These are phyloP conservation scores for Dermatophagoides farinae DNA, from an alignment of 1,140 invertebrate genomes.

Conservation along the genomic window DNA sequence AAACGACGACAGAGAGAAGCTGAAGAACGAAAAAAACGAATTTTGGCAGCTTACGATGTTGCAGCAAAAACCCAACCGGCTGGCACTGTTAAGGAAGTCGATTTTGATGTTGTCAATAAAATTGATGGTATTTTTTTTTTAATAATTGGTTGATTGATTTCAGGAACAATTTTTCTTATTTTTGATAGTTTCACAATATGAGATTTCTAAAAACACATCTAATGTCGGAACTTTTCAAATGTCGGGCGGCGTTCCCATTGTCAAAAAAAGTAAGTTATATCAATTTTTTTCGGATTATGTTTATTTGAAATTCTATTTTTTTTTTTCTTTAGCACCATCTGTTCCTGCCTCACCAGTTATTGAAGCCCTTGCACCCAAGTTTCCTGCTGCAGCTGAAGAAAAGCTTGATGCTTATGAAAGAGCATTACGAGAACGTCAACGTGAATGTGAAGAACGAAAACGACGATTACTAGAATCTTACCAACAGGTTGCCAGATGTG, in stretches of 20 bases:
- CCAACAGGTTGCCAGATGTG: slow-evolving; percentile 17
- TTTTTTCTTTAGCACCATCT: not conserved
- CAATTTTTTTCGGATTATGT: not conserved
- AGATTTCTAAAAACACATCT: not conserved
- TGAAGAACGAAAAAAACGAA: slow-evolving; percentile 16
- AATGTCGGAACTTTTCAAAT: slow-evolving; percentile 11
- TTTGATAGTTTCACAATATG: not conserved
- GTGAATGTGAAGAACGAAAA: slow-evolving; percentile 19
- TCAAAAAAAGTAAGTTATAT: slow-evolving; percentile 7
- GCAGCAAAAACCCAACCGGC: slow-evolving; percentile 16
- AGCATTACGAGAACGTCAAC: slow-evolving; percentile 17
- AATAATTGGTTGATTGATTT: not conserved
- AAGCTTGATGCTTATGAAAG: slow-evolving; percentile 21
- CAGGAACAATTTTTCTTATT: not conserved
- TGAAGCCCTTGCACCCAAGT: not conserved
- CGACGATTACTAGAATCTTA: slow-evolving; percentile 18
- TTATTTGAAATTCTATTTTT: not conserved
- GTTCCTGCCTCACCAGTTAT: not conserved
- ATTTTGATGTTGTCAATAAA: slow-evolving; percentile 19
- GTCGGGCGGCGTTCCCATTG: slow-evolving; percentile 12
- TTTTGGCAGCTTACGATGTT: slow-evolving; percentile 16
- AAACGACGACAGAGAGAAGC: slow-evolving; percentile 13
- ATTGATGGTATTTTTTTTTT: not conserved
- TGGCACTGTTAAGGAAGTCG: slow-evolving; percentile 12
- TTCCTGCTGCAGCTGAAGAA: not conserved